A percentile compares a stretch with the other conserved stretches of the same genome.
phyloP scores from a whole-genome alignment of 2,888 invertebrate genomes.

The Caenorhabditis sinica region DNA sequence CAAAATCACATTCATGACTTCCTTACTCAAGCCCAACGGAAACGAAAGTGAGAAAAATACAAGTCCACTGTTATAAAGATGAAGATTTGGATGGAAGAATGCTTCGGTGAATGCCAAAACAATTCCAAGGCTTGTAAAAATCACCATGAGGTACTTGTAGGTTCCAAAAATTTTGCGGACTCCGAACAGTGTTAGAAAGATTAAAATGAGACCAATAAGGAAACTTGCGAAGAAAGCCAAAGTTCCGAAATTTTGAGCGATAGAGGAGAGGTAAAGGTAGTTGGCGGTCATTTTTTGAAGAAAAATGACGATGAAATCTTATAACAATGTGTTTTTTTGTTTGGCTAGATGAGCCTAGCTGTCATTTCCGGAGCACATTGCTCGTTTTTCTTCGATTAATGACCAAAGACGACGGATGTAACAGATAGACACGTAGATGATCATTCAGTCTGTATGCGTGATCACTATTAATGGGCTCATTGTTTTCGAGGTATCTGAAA shows the following conservation, averaged over 20 bases:
- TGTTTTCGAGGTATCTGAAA: too few relatives aligned
- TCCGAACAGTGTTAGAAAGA: not conserved
- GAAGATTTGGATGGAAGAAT: not conserved
- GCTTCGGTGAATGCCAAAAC: not conserved
- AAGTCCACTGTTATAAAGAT: not conserved
- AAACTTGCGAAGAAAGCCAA: not conserved
- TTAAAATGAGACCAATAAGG: not conserved
- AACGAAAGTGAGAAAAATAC: not conserved
- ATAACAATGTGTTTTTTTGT: not conserved
- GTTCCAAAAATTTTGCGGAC: slow-evolving; percentile 4
- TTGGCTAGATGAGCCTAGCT: not conserved
- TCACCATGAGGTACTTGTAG: slow-evolving; percentile 1
- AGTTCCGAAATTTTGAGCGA: not conserved
- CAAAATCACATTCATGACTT: not conserved
- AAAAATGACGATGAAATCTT: not conserved
- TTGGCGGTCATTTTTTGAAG: not conserved
- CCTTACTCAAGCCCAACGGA: not conserved
- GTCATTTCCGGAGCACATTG: not conserved
- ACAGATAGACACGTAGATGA: too few relatives aligned
- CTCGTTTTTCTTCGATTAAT: too few relatives aligned
- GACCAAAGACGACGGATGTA: too few relatives aligned
- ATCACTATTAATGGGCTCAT: too few relatives aligned
- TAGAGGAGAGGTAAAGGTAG: not conserved
- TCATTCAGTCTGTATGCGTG: too few relatives aligned
- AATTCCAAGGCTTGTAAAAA: not conserved